Evolutionary conservation across 2,113 vertebrate species (phyloP), one percentile per base, ranked within the genome.

Genomic region (Oncorhynchus masou): DNA sequence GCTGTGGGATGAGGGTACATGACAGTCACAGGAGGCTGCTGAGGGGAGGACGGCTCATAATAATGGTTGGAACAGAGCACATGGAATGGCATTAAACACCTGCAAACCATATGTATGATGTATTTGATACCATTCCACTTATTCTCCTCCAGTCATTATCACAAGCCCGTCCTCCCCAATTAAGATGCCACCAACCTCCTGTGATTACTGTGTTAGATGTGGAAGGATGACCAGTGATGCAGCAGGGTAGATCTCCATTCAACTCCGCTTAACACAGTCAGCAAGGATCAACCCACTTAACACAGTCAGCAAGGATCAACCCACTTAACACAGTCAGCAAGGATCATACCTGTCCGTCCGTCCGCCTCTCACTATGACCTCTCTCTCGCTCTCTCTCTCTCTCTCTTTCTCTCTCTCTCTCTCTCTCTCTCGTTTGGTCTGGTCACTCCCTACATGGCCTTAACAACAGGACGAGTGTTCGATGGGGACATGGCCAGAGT

Each of bases 391-490:
- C 15, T 0, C 3, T 49, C 15, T 68, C 4, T 22, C 48, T 69
- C 3, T 16, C 71, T 16, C 48, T 68, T 54, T 62, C 45, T 45
- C 39, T 24, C 16, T 68, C 27, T 54, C 67, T 22, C 57, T 49
- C 15, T 0, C 3, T 49, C 19, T 29, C 39, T n/a, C 31, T 27
- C 20, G 39, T n/a, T 27, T 73, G 67, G 13, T 70, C 60, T 29
- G 67, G 79, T 83, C 70, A 78, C 70, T 80, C 90, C 81, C 67
- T 87, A 85, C 79, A 87, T 83, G 87, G 85, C 74, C 45, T 71
- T 80, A 13, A 51, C 27, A 67, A 60, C 54, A 81, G 20, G 45
- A 73, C 62, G 81, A 64, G 71, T 70, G 78, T 54, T 64, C 62
- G 31, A 74, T 24, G 74, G 66, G 68, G 77, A 6, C 74, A 73